Evolutionary conservation across 2,113 vertebrate species (phyloP), one percentile per base, ranked within the genome.

Genomic region (Triplophysa dalaica): DNA sequence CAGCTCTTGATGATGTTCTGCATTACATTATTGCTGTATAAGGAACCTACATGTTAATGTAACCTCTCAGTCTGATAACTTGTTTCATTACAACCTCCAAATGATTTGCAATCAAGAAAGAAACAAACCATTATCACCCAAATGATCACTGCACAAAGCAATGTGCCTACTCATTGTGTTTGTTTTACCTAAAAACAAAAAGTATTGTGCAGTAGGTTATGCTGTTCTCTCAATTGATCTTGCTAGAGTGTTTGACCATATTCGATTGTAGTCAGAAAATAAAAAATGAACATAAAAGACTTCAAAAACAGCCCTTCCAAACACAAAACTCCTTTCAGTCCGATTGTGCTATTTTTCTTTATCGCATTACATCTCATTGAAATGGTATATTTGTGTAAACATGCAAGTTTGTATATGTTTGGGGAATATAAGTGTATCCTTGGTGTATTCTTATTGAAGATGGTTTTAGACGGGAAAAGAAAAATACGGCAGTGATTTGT

Each of bases 271-370:
- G 41, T 14, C 17, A 52, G 6, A 64, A 65, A 76, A 52, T 33
- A 17, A 17, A 63, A 29, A 11, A 24, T 14, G 21, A 50, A 17
- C 29, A 50, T 48, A 19, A 65, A 65, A 60, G 33, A 17, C 26
- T 76, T 76, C n/a, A 24, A 63, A 75, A 63, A 75, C 3, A 0
- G 17, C 54, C 68, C 19, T 66, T 58, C 24, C 29, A 73, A 73
- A 65, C 22, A 69, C 4, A 52, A 43, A 14, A 54, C 52, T 14
- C 67, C 70, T 58, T 24, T 43, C 54, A n/a, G 16, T 41, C 26
- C 24, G 1, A 26, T 54, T 58, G 16, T 67, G 8, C 50, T 60
- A 16, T 67, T 75, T 62, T 58, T 22, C 41, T 8, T 72, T 21
- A 1, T 11, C 64, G 52, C 56, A 52, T 65, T 64, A 45, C 1